Conservation (phyloP, 2,797 vertebrate species). For the Esox masquinongy region DNA sequence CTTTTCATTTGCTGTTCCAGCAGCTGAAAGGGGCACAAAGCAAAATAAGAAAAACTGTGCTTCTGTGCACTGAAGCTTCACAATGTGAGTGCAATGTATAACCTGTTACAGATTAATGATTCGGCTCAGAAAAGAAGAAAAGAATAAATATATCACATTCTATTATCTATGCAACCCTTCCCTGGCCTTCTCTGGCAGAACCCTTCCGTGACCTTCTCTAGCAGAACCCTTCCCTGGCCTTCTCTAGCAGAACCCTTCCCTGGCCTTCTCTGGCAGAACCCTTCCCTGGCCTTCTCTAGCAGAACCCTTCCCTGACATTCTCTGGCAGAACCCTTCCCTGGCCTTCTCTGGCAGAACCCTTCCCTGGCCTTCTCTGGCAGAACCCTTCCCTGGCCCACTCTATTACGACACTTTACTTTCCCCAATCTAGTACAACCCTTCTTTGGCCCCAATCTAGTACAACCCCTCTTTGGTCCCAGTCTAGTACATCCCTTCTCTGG, state of each 20-base stretch:
- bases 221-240: no score
- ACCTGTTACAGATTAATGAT: constrained; percentile 58
- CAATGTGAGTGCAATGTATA: constrained; percentile 33
- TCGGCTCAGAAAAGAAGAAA: constrained; percentile 33
- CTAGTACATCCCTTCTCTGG: not conserved
- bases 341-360: not conserved
- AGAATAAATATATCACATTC: constrained; percentile 37
- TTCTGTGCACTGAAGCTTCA: constrained; percentile 32
- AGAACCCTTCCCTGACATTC: no score
- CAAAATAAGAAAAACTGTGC: constrained; percentile 23
- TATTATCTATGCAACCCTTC: constrained; percentile 39
- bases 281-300: no score
- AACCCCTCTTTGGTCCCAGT: no score
- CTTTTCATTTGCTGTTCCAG: constrained; percentile 21
- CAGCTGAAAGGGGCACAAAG: constrained; percentile 24
- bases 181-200: no score
- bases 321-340: not conserved
- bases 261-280: not conserved
- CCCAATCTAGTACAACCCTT: no score
- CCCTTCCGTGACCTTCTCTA: not conserved
- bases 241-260: not conserved
- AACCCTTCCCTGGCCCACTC: no score
- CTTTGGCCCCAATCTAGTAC: not conserved
- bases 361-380: no score
- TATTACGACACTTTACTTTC: no score